Evolutionary conservation across 2,113 vertebrate species (phyloP).

Genomic region (Eudyptes chrysolophus): DNA sequence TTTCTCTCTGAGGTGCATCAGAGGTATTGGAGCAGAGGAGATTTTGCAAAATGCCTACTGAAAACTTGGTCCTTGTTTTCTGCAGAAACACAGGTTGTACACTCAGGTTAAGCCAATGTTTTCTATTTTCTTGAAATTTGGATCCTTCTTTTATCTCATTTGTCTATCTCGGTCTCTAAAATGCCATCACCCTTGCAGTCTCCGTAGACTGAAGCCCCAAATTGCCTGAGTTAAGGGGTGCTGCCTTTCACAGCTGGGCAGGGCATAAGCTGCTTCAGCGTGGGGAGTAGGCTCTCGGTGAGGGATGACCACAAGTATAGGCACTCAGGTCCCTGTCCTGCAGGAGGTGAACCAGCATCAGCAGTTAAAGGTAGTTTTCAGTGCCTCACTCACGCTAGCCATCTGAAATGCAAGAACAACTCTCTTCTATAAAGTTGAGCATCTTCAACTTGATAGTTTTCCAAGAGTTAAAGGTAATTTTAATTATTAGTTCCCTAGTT

Average conservation of each 20-base stretch:
- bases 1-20: neutral
- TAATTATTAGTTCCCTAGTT: neutral
- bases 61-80: neutral
- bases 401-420: neutral
- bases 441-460: neutral
- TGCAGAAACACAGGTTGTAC: rapidly evolving
- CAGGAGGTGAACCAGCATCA: neutral
- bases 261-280: neutral
- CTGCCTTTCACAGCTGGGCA: neutral
- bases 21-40: neutral
- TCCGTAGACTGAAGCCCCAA: neutral
- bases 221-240: neutral
- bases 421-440: neutral
- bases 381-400: neutral
- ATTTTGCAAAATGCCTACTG: neutral
- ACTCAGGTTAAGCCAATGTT: neutral
- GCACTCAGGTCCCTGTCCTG: neutral
- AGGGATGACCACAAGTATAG: neutral
- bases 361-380: neutral
- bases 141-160: neutral
- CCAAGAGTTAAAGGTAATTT: neutral
- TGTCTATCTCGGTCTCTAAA: neutral
- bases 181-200: neutral
- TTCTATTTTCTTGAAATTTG: neutral
- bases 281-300: rapidly evolving